phyloP scores from a whole-genome alignment of 2,113 vertebrate species.

The Gasterosteus aculeatus region DNA sequence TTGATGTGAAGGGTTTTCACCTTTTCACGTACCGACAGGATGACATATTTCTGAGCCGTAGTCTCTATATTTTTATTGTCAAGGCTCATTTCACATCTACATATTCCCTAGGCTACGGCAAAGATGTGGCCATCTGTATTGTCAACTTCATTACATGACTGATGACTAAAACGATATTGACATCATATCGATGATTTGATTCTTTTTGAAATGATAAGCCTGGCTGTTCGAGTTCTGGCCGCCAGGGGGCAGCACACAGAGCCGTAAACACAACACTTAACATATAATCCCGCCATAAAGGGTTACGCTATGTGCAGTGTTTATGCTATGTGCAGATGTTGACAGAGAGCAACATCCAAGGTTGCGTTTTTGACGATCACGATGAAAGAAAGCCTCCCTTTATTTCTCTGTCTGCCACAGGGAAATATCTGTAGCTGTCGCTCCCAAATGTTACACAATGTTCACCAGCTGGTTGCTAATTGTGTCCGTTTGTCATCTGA shows the following conservation, averaged over 20 bases:
- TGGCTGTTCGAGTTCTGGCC: neutral
- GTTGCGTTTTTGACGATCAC: neutral
- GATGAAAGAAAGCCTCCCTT: neutral
- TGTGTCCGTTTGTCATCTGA: neutral
- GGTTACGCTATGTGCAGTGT: neutral
- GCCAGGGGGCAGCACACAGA: neutral
- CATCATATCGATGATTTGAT: neutral
- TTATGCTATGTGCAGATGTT: neutral
- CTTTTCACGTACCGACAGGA: no score
- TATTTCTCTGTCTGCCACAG: neutral
- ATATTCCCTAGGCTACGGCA: neutral
- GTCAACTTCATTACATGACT: neutral
- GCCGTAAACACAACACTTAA: neutral
- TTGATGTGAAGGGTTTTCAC: no score
- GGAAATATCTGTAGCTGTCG: neutral
- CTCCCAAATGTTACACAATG: neutral
- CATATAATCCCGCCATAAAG: neutral
- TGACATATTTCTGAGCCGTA: no score
- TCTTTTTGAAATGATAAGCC: neutral
- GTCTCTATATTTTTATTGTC: no score
- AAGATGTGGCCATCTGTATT: neutral
- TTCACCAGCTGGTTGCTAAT: neutral
- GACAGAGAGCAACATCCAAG: neutral
- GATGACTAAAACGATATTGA: neutral
- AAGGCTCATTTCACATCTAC: no score